phyloP scores from a whole-genome alignment of 2,888 invertebrate genomes.

The Hololepta plana region DNA sequence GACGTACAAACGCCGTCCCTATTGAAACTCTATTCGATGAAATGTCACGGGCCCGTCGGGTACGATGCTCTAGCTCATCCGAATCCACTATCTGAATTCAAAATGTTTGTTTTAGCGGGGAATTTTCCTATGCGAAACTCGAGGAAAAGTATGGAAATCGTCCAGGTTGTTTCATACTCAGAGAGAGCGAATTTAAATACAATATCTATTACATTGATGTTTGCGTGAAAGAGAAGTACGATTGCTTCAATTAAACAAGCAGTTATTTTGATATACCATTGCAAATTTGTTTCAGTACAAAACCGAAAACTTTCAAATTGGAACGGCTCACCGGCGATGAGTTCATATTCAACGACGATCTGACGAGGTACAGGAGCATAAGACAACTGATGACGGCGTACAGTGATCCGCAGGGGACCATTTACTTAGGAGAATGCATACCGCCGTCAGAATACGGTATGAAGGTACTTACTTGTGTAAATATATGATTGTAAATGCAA shows the following conservation, averaged over 20 bases:
- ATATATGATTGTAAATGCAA: conserved; percentile 2
- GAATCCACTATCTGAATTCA: neutral
- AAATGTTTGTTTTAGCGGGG: conserved; percentile 37
- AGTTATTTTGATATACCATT: conserved; percentile 7
- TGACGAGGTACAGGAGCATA: conserved; percentile 36
- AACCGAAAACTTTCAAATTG: conserved; percentile 51
- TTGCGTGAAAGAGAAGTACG: conserved; percentile 52
- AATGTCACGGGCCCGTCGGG: conserved; percentile 86
- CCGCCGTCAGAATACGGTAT: conserved; percentile 77
- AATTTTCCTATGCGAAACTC: conserved; percentile 70
- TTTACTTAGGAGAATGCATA: conserved; percentile 55
- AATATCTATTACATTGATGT: conserved; percentile 69
- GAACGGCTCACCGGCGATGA: conserved; percentile 40
- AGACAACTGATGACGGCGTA: conserved; percentile 42
- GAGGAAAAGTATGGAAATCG: conserved; percentile 58
- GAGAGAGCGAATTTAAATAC: conserved; percentile 67
- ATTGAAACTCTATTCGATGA: conserved; percentile 47
- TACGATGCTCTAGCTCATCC: too few species aligned
- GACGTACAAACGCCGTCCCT: conserved; percentile 67
- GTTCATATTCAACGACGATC: conserved; percentile 31
- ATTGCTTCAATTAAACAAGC: conserved; percentile 3
- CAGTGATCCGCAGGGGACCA: conserved; percentile 37
- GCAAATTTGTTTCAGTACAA: conserved; percentile 35
- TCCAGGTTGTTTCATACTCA: conserved; percentile 62
- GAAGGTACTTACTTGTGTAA: neutral